Evolutionary conservation across 2,888 invertebrate species (phyloP), one percentile per base, ranked within the genome.

Genomic region (Callimorpha dominula): DNA sequence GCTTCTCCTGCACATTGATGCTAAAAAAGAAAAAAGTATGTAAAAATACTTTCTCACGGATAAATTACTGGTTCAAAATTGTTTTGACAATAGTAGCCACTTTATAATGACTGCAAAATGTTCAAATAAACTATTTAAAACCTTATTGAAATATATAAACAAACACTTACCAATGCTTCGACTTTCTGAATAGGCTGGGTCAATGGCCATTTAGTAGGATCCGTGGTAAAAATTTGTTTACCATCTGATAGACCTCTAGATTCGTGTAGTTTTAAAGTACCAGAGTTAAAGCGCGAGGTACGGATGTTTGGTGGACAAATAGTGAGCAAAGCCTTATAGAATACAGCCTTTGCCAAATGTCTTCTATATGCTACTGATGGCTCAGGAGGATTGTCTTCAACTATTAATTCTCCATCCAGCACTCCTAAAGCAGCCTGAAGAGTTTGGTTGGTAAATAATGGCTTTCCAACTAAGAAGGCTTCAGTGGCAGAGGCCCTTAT

Each of bases 1-100:
- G 97, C 97, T 87, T 97, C 97, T 0, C 97, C 97, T 63, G 97
- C 92, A 80, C 96, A 96, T 93, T 97, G 97, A 65, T 95, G 90
- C 92, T 92, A 11, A 17, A 63, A 63, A n/a, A 46, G 8, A 60
- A 31, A 6, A n/a, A 31, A 60, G 12, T 14, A 6, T 31, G 31
- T 12, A 57, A 66, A 52, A 52, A 62, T 31, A 68, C 12, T 4
- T 31, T 57, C 12, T 4, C 3, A 57, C 4, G 4, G 2, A 57
- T 57, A 3, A 31, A 57, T 12, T 31, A 12, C 9, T 54, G 57
- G 1, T 4, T 12, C 20, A 57, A 57, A 57, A 20, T 57, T 12
- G 11, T 12, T 7, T 20, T 54, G 9, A 4, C 8, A 54, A 54
- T n/a, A 52, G 7, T 52, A 31, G 31, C 31, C 31, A 31, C 31